Base-by-base conservation (phyloP, 2,888 invertebrate genomes). In the Drosophila infuscata region DNA sequence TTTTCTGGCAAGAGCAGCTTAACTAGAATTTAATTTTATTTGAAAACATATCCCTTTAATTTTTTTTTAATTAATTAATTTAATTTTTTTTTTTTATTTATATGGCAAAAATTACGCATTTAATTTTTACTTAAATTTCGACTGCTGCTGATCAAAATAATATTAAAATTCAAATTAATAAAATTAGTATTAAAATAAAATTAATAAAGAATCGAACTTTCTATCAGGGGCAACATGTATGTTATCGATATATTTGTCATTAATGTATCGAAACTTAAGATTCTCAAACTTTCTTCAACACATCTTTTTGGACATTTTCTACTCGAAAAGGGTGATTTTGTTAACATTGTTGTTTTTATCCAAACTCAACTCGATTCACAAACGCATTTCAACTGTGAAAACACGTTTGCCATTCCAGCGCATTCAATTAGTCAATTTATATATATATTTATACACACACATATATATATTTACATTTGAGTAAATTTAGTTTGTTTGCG, bases 351-450 rank as follows among this genome's bases (percentile, higher is more conserved):
- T 52, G 32, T 32, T 30, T 17, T 38, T 49, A 29, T 33, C 48
- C 29, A 49, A 49, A 46, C 35, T 64, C 51, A 56, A 54, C 56
- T 62, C 36, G 59, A 57, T 72, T 71, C 77, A 57, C 65, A 69
- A 61, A 43, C 73, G 63, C 60, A 82, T 74, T 81, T 81, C 82
- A 79, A 76, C 80, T 81, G 81, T 82, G 80, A 82, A 81, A 81
- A 82, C 72, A 60, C 76, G 68, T 68, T 82, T 74, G 79, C 59
- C 60, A 67, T 79, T 64, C 7, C 65, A 73, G 51, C 65, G 68
- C 65, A 82, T 82, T 82, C 81, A 82, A 82, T 82, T 83, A 82
- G 83, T 79, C 79, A 79, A 71, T 66, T 66, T 70, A 17, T 32
- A 33, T 8, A 35, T 58, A 49, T 41, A 20, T 25, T 36, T 54